Percentiles rank a stretch among this genome's conserved stretches.
phyloP scores from a whole-genome alignment of 2,797 vertebrate genomes.

The Perodicticus potto region DNA sequence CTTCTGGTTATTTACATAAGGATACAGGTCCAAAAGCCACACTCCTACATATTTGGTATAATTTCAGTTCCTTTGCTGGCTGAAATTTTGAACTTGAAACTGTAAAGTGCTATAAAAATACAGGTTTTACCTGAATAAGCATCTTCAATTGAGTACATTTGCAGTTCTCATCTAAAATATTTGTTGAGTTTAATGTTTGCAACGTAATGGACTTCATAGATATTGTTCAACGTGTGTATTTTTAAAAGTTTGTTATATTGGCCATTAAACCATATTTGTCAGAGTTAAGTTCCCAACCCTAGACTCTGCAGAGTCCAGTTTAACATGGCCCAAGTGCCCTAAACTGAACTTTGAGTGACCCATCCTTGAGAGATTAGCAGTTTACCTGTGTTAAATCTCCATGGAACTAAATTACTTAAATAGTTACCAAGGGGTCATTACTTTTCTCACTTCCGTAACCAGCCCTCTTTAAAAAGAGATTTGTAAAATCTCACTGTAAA shows the following conservation, averaged over 20 bases:
- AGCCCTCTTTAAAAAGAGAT: not conserved
- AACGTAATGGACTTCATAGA: not conserved
- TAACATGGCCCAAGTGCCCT: not conserved
- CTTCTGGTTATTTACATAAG: not conserved
- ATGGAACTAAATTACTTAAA: not conserved
- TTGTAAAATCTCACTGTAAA: conserved; percentile 23
- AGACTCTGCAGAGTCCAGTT: not conserved
- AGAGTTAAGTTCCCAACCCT: not conserved
- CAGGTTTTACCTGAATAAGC: not conserved
- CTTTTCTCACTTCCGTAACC: conserved; percentile 18
- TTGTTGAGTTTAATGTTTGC: not conserved
- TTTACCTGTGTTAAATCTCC: not conserved
- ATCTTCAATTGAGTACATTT: not conserved
- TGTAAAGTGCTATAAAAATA: not conserved
- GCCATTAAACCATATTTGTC: not conserved
- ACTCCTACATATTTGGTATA: not conserved
- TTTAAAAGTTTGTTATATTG: conserved; percentile 10
- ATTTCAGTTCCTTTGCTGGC: not conserved
- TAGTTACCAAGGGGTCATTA: not conserved
- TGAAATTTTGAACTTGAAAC: not conserved
- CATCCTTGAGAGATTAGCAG: not conserved
- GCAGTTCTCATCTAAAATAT: conserved; percentile 1
- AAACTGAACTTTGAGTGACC: not conserved
- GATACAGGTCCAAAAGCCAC: not conserved
- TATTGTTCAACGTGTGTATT: not conserved